Base-by-base conservation (phyloP, 2,888 invertebrate species). In the Therioaphis trifolii region DNA sequence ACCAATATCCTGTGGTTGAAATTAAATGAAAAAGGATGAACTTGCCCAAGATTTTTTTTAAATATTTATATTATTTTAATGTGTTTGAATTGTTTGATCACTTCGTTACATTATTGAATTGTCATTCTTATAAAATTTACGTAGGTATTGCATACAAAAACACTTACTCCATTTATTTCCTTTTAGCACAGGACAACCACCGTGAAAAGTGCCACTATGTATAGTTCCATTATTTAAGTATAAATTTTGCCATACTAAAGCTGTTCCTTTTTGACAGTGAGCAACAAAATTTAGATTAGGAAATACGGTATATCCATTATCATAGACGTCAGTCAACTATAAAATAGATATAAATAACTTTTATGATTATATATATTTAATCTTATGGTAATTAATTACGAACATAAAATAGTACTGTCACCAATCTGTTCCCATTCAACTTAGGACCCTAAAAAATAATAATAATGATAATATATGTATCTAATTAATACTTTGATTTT, bases 81-180 rank as follows among this genome's bases (percentile, higher is more conserved):
- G n/a, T n/a, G n/a, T n/a, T n/a, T n/a, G n/a, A n/a, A n/a, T n/a
- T n/a, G n/a, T n/a, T n/a, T n/a, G n/a, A n/a, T n/a, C n/a, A n/a
- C n/a, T n/a, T n/a, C n/a, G n/a, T n/a, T n/a, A n/a, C n/a, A n/a
- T n/a, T n/a, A n/a, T n/a, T n/a, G n/a, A n/a, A n/a, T n/a, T n/a
- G n/a, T n/a, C 4, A 55, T 55, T 55, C 21, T 11, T 55, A 21
- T 5, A 61, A 7, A 12, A 61, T 61, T n/a, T n/a, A n/a, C n/a
- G n/a, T n/a, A n/a, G n/a, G n/a, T n/a, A n/a, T n/a, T n/a, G n/a
- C n/a, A n/a, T n/a, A n/a, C n/a, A n/a, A n/a, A n/a, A 49, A 49
- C 58, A 61, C 49, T 68, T n/a, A 78, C 66, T 40, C 68, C 78
- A 78, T 49, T 68, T 78, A 35, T 78, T 63, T 15, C 78, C 68